Base-by-base conservation (phyloP, 2,888 invertebrate species). In the Microchrysa polita region DNA sequence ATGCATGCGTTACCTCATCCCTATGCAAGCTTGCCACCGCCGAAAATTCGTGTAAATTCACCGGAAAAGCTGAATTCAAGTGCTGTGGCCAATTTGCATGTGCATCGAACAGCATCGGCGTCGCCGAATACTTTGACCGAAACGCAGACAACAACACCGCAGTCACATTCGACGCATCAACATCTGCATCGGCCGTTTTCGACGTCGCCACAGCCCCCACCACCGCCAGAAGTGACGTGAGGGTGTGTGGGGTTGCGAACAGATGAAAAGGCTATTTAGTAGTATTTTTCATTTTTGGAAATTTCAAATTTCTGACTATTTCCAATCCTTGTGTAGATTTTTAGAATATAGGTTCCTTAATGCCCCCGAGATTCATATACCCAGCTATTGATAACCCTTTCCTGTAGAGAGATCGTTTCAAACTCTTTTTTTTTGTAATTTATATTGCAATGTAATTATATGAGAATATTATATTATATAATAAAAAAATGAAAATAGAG, bases 1-100 rank as follows among this genome's bases (percentile, higher is more conserved):
- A 75, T 74, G 65, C 75, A 73, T 74, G 59, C 77, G 73, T 77
- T 76, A 65, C 77, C 63, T 79, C 82, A 78, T 78, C 81, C 34
- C 76, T 82, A 44, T 80, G 80, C 53, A 79, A 79, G 80, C 80
- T 57, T 81, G 79, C 61, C 79, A 60, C 82, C 83, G 16, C 82
- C 85, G 22, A 84, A 85, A 79, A 82, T 85, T 74, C 82, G 85
- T 69, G 81, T 85, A 73, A 85, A 81, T 79, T 84, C 85, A 18
- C 85, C 85, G 20, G 84, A 83, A 77, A 83, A 84, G 74, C 81
- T 85, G 74, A 85, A 85, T 74, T 83, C 83, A 7, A 80, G 82
- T 42, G 82, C 80, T 67, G 79, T 78, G 52, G 79, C 79, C 74
- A 79, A 80, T 34, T 76, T 79, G 7, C 80, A 78, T 48, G 40